Base-by-base conservation (phyloP, 2,797 vertebrate genomes). In the Macropodus opercularis region DNA sequence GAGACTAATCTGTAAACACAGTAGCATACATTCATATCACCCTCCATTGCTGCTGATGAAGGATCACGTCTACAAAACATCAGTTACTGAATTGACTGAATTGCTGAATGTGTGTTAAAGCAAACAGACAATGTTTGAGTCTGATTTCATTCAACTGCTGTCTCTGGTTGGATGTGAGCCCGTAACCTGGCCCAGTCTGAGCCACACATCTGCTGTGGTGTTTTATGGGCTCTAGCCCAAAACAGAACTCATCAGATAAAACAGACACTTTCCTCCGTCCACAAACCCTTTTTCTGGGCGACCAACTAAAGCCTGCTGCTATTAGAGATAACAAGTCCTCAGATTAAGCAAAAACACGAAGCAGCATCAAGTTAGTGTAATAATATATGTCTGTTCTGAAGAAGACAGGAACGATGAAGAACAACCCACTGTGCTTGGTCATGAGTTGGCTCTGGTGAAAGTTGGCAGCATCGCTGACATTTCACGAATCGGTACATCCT, bases 401-500 rank as follows among this genome's bases (percentile, higher is more conserved):
- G 62, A 63, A 35, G 55, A 65, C n/a, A 43, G 62, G 23, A 64
- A 36, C 46, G 47, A 48, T 46, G 27, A 66, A 70, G 18, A 38
- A 55, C 29, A 64, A 31, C 34, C 14, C 35, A 31, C 59, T 63
- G 43, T 61, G 64, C 68, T 60, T 56, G 46, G 61, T 75, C 78
- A 83, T 69, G 72, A 75, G 55, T 71, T 72, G 78, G 62, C 63
- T 64, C 50, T 47, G 52, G 29, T 68, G 34, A 72, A 72, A 68
- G 57, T 58, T 81, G 68, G 80, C 75, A 80, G 51, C 35, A n/a
- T 46, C 55, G 81, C 75, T 88, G 73, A 85, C 70, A 88, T 89
- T 86, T 91, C 80, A 85, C 56, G 49, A 91, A 80, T 84, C 63
- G 11, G 62, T 68, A 72, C 73, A 44, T 75, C 79, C 17, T 68